These are phyloP conservation scores for Sesia apiformis DNA, from an alignment of 2,888 invertebrate species.

Conservation along the genomic window DNA sequence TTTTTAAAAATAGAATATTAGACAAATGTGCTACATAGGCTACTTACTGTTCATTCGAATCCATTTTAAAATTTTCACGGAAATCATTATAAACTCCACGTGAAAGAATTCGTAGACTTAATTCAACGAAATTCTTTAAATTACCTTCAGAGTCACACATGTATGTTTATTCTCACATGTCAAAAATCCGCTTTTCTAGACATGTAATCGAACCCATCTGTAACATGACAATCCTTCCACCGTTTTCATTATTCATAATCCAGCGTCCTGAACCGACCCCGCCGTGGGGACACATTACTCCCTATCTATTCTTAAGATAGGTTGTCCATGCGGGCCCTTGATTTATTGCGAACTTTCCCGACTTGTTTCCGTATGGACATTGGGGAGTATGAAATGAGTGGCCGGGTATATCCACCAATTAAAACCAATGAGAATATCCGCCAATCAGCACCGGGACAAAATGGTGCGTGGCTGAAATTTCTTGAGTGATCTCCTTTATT, in stretches of 20 bases:
- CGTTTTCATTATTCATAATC: slow-evolving; percentile 33
- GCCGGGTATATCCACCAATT: background rate
- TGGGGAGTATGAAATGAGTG: background rate
- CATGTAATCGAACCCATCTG: background rate
- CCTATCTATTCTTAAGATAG: slow-evolving; percentile 12
- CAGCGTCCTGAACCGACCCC: slow-evolving; percentile 8
- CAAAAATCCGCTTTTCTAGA: background rate
- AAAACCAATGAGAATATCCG: too few relatives aligned
- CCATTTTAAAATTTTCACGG: too few relatives aligned
- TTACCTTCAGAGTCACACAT: too few relatives aligned
- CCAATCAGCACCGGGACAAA: too few relatives aligned
- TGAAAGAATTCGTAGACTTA: too few relatives aligned
- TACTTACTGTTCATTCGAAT: too few relatives aligned
- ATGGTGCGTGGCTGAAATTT: too few relatives aligned
- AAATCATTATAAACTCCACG: too few relatives aligned
- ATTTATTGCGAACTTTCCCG: slow-evolving; percentile 6
- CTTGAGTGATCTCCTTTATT: too few relatives aligned
- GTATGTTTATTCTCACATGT: background rate
- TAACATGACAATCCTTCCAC: slow-evolving; percentile 3
- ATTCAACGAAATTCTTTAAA: too few relatives aligned
- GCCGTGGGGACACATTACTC: slow-evolving; percentile 10
- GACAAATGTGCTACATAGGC: too few relatives aligned
- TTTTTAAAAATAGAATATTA: too few relatives aligned
- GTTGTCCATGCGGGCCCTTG: slow-evolving; percentile 11
- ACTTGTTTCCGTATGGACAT: background rate